Evolutionary conservation across 2,113 vertebrate genomes (phyloP).

Genomic region (Nestor notabilis): DNA sequence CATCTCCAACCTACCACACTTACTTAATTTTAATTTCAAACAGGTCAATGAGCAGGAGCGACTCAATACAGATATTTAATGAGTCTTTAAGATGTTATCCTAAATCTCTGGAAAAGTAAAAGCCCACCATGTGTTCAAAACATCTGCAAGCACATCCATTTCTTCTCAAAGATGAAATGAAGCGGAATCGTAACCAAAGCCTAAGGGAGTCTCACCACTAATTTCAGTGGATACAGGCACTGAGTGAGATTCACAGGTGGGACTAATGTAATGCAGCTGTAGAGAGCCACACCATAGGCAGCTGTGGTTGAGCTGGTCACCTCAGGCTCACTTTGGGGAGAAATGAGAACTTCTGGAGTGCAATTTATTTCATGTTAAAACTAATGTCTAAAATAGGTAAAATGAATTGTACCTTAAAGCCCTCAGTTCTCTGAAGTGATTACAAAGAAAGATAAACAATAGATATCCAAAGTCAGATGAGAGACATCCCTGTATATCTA

Average conservation of each 20-base stretch:
- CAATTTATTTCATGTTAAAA: conserved; percentile 13
- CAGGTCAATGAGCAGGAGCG: conserved; percentile 27
- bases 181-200: background rate
- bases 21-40: conserved; percentile 51
- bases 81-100: background rate
- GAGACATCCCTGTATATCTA: background rate
- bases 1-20: background rate
- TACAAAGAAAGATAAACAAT: background rate
- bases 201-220: background rate
- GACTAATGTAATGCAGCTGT: background rate
- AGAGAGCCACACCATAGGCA: background rate
- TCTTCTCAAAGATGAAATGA: background rate
- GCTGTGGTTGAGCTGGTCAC: background rate
- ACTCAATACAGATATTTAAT: conserved; percentile 21
- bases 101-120: background rate
- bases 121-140: background rate
- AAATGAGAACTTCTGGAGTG: background rate
- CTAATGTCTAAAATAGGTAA: background rate
- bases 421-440: background rate
- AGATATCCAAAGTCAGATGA: background rate
- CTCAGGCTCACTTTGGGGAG: background rate
- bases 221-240: background rate
- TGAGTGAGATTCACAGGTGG: background rate
- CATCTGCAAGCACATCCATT: background rate
- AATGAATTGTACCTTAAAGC: conserved; percentile 7